Evolutionary conservation across 2,888 invertebrate genomes (phyloP).

Genomic region (Athalia rosae): DNA sequence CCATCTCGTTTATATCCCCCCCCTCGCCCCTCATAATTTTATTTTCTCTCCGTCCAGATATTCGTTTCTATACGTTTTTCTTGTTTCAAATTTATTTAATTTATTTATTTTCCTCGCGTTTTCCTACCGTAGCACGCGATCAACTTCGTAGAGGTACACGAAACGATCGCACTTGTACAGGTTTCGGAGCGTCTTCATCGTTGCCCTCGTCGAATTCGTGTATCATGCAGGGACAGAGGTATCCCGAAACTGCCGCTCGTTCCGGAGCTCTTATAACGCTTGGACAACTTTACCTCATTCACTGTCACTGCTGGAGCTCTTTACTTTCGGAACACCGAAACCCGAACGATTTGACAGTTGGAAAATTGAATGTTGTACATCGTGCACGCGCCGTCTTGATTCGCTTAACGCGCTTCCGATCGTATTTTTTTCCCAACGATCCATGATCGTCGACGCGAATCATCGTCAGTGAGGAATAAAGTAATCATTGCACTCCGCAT

Average conservation of each 20-base stretch:
- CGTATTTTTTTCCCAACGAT: neutral
- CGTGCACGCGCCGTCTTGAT: conserved; percentile 31
- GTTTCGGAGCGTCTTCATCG: conserved; percentile 49
- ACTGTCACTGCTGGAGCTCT: conserved; percentile 17
- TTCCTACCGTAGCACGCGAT: too few relatives aligned
- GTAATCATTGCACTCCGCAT: neutral
- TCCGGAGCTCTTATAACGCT: neutral
- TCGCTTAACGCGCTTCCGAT: conserved; percentile 3
- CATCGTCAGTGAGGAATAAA: neutral
- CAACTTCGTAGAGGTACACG: too few relatives aligned
- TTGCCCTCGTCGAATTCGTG: conserved; percentile 45
- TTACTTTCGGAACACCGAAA: neutral
- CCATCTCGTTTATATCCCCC: conserved; percentile 19
- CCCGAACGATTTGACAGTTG: conserved; percentile 32
- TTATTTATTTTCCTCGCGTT: conserved; percentile 36
- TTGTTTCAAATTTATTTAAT: conserved; percentile 11
- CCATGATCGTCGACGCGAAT: neutral
- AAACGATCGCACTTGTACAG: conserved; percentile 43
- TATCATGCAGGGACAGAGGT: conserved; percentile 29
- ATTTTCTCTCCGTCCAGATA: conserved; percentile 14
- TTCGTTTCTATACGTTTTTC: conserved; percentile 8
- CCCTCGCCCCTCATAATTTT: conserved; percentile 1
- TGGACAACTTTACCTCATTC: conserved; percentile 21
- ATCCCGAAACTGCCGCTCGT: neutral
- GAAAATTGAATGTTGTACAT: neutral